Conservation (phyloP, 2,113 vertebrate genomes). For the Caloenas nicobarica region DNA sequence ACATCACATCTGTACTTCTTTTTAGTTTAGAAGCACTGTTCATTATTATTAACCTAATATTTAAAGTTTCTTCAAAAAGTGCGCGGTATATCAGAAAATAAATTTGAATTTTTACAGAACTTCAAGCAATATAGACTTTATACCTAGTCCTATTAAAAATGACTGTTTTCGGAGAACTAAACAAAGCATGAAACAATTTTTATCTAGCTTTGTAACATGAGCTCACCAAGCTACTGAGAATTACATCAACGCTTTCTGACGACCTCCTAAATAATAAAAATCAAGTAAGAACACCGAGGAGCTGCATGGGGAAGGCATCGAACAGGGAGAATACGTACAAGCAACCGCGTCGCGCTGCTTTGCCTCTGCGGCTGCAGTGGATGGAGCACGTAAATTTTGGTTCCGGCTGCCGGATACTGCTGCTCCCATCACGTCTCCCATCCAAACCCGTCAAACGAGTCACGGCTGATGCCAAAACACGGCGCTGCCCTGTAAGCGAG, state of each 20-base stretch:
- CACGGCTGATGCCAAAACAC: neutral
- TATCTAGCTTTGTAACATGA: neutral
- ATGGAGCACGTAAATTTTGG: neutral
- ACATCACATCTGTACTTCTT: neutral
- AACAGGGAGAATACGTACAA: slow-evolving; percentile 34
- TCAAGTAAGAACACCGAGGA: neutral
- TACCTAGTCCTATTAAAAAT: neutral
- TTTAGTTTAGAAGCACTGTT: neutral
- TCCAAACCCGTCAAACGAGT: neutral
- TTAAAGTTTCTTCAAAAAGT: neutral
- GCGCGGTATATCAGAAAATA: neutral
- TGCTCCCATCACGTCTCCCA: neutral
- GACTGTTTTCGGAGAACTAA: neutral
- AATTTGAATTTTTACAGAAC: neutral
- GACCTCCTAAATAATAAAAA: neutral
- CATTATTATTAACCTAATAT: neutral
- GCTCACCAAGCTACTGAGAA: neutral
- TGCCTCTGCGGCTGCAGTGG: neutral
- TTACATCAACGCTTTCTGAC: neutral
- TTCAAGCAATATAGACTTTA: neutral
- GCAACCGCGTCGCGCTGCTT: slow-evolving; percentile 5
- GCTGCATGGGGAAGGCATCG: neutral
- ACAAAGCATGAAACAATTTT: neutral
- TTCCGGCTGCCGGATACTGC: neutral
- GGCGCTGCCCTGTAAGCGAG: neutral